Base-by-base conservation (phyloP, 2,113 vertebrate species). In the Rhinoptilus africanus region DNA sequence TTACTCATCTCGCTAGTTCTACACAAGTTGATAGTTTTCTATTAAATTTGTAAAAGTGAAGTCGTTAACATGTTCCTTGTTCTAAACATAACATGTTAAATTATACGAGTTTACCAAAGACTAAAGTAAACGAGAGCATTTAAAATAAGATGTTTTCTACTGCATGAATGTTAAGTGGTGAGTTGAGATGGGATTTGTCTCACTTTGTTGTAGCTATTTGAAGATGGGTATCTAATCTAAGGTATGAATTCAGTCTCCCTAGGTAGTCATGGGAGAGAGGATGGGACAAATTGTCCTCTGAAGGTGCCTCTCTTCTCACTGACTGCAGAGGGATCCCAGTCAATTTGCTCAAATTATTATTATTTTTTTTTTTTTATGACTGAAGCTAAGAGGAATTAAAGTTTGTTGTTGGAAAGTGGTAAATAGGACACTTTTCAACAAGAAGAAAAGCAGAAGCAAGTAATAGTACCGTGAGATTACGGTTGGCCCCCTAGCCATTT, bases 1-100 rank as follows among this genome's bases (percentile, higher is more conserved):
- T 97, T 97, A 96, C 17, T 27, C 84, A 74, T 94, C 81, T 89
- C 48, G 32, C 82, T 93, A 53, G 66, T 93, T 96, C 94, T 87
- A 84, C 68, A 77, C 59, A 89, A 97, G 71, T 74, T 79, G 84
- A 92, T 85, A 86, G 78, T 94, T 97, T 97, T 88, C 74, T 97
- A 89, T 93, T 92, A 64, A 88, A 85, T 94, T 96, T 96, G 79
- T 92, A 94, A 82, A 95, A 75, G 39, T 85, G 73, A 89, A 89
- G 60, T 83, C 35, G 9, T 47, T 92, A 91, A 60, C 9, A 71
- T 57, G 43, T 76, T 91, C 88, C 94, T 89, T 95, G 76, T 96
- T 93, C 78, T 78, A 94, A 97, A 82, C 93, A 74, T 89, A 43
- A 82, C 30, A 8, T 94, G 32, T 79, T 73, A 95, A 97, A 97